Conservation (phyloP, 2,797 vertebrate genomes). For the Acrossocheilus fasciatus region DNA sequence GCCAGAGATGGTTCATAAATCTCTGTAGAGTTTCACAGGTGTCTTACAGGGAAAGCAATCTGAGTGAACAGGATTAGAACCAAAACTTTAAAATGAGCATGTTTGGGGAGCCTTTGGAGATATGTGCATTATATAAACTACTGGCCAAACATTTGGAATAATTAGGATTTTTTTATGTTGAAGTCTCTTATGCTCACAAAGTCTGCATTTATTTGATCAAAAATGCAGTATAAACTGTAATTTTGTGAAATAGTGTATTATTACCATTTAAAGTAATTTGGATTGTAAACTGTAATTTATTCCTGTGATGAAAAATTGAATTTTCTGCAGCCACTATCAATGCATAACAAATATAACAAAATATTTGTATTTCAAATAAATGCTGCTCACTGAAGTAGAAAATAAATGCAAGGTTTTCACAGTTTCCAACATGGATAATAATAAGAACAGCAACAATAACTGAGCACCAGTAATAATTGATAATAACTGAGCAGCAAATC, state of each 20-base stretch:
- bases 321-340: not conserved
- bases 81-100: slow-evolving; percentile 15
- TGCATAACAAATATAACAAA: too few species aligned
- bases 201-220: not conserved
- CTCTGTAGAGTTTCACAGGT: slow-evolving; percentile 52
- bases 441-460: not conserved
- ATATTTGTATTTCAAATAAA: too few species aligned
- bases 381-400: too few species aligned
- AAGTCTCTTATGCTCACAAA: not conserved
- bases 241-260: not conserved
- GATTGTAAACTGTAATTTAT: not conserved
- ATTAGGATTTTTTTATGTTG: not conserved
- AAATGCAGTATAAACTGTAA: not conserved
- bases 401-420: not conserved
- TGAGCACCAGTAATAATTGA: not conserved
- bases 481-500: slow-evolving; percentile 1
- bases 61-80: slow-evolving; percentile 25
- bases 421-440: not conserved
- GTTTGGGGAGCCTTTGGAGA: not conserved
- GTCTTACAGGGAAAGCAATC: slow-evolving; percentile 44
- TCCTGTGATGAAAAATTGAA: too few species aligned
- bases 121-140: not conserved
- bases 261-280: not conserved
- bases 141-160: not conserved
- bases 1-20: slow-evolving; percentile 58